These are phyloP conservation scores for Aleiodes leptofemur DNA, from an alignment of 2,888 invertebrate genomes.

Conservation along the genomic window DNA sequence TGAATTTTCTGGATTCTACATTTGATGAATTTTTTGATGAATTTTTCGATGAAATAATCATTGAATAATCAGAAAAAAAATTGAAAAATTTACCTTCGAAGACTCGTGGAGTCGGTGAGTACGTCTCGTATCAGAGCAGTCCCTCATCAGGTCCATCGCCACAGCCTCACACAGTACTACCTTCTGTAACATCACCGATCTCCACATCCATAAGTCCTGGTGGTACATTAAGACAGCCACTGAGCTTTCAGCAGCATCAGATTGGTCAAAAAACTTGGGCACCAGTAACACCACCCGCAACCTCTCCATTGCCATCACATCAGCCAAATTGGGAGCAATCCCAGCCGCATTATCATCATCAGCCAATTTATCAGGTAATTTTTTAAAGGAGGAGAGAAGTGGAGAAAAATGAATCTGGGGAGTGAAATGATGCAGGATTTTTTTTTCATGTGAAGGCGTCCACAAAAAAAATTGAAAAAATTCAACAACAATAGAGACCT, in stretches of 20 bases:
- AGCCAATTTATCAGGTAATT: conserved; percentile 59
- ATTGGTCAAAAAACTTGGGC: conserved; percentile 72
- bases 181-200: conserved; percentile 57
- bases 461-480: no score
- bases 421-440: no score
- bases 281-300: conserved; percentile 76
- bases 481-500: no score
- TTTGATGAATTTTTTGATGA: no score
- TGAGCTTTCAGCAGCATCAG: conserved; percentile 64
- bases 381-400: neutral
- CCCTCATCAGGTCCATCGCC: conserved; percentile 67
- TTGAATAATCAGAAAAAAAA: conserved; percentile 9
- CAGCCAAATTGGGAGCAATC: conserved; percentile 44
- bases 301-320: conserved; percentile 64
- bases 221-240: conserved; percentile 70
- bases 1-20: no score
- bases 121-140: conserved; percentile 69
- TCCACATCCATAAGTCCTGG: conserved; percentile 68
- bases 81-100: conserved; percentile 50
- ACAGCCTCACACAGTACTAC: conserved; percentile 60
- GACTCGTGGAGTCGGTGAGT: conserved; percentile 71
- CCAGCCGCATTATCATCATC: conserved; percentile 49
- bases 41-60: neutral
- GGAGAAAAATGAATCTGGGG: no score
- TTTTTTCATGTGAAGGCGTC: no score